Evolutionary conservation across 1,140 invertebrate species (phyloP), one percentile per base, ranked within the genome.

Genomic region (Galleria mellonella): DNA sequence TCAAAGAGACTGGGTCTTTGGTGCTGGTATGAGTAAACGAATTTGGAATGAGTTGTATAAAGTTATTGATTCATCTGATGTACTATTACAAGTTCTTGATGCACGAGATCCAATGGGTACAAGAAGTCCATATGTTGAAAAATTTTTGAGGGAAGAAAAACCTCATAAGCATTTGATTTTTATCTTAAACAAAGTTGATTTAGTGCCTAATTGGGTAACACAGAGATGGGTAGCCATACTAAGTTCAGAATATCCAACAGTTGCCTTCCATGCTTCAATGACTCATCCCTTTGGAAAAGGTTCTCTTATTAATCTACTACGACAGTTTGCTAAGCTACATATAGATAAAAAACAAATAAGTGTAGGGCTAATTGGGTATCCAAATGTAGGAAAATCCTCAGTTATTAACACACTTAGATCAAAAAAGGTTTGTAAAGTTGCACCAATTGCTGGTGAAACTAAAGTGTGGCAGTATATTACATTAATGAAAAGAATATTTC

Each of bases 401-500:
- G 92, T 99, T 12, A 99, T 99, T 43, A 99, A 99, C 81, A 97
- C 98, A 0, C 76, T 99, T 17, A 89, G 95, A 49, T 93, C 94
- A 0, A 98, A 98, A 71, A 98, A 98, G 84, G 96, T 98, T 1
- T 99, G 98, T 78, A 99, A 99, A 83, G 97, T 99, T 2, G 98
- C 98, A 8, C 98, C 98, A 5, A 96, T 99, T 69, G 97, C 98
- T 53, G 98, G 98, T 5, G 98, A 99, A 88, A 99, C 98, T 0
- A 99, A 99, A 90, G 96, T 97, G 0, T 99, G 98, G 98, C 98
- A 99, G 74, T 99, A 99, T 73, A 98, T 99, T 37, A 98, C 97
- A 0, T 82, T 99, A 14, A 99, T 99, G 98, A 92, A 93, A 55
- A 89, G 95, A 56, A 99, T 99, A 64, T 99, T 96, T 73, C 86